phyloP scores from a whole-genome alignment of 2,888 invertebrate genomes.

The Eledona agricola region DNA sequence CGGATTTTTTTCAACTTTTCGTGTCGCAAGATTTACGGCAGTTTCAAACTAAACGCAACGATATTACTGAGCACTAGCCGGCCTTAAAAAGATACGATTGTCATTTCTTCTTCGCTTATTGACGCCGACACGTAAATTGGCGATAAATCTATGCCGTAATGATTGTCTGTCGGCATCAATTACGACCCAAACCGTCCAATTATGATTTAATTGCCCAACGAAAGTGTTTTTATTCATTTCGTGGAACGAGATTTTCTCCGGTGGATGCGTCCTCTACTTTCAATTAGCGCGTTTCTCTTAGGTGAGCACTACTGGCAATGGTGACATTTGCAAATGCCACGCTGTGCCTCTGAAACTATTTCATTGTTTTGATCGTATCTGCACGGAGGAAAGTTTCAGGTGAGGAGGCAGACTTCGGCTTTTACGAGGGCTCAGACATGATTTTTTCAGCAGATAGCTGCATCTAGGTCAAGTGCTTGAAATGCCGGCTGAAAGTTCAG shows the following conservation, averaged over 20 bases:
- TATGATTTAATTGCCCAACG: conserved; percentile 14
- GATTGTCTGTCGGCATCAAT: conserved; percentile 10
- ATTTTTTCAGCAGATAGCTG: conserved; percentile 1
- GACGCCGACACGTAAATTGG: too few relatives aligned
- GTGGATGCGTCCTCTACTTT: conserved; percentile 7
- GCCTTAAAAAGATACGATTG: neutral
- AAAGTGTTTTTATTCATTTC: conserved; percentile 21
- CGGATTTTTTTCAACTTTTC: too few relatives aligned
- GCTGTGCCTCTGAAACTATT: conserved; percentile 26
- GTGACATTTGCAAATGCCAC: conserved; percentile 31
- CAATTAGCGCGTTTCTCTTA: conserved; percentile 23
- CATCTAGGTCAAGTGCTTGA: conserved; percentile 10
- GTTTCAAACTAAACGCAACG: conserved; percentile 8
- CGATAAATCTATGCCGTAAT: too few relatives aligned
- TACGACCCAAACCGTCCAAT: conserved; percentile 2
- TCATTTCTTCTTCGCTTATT: too few relatives aligned
- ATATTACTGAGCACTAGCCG: conserved; percentile 7
- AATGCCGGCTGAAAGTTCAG: too few relatives aligned
- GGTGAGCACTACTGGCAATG: conserved; percentile 19
- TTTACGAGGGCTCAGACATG: neutral
- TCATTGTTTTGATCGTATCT: conserved; percentile 20
- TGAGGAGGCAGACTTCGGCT: too few relatives aligned
- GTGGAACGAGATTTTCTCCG: conserved; percentile 10
- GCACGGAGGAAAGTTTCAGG: conserved; percentile 12
- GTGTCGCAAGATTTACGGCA: conserved; percentile 7